Conservation (phyloP, 2,113 vertebrate species). For the Datnioides undecimradiatus region DNA sequence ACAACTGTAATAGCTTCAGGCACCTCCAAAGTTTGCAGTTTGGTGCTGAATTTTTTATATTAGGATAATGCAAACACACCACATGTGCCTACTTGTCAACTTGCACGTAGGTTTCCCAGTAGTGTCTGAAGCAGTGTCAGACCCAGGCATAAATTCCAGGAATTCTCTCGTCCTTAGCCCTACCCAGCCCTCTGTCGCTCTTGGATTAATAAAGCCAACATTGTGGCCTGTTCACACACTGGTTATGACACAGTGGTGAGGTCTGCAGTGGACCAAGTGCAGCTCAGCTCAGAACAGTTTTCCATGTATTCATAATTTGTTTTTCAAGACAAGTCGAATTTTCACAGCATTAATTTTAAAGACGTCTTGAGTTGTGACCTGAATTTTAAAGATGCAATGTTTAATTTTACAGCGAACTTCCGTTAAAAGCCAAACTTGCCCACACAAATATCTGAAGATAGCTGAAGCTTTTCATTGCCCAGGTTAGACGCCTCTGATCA, state of each 20-base stretch:
- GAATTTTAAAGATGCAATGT: too few relatives aligned
- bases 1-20: too few relatives aligned
- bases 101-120: not conserved
- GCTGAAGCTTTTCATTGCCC: not conserved
- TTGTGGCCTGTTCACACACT: slow-evolving; percentile 65
- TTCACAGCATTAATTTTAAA: not conserved
- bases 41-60: not conserved
- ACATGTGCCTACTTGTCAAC: not conserved
- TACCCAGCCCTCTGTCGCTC: slow-evolving; percentile 23
- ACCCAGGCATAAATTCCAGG: slow-evolving; percentile 64
- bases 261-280: not conserved
- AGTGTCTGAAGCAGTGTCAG: not conserved
- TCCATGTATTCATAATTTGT: not conserved
- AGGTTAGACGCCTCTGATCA: not conserved
- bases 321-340: not conserved
- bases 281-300: not conserved
- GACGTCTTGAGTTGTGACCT: not conserved
- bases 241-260: slow-evolving; percentile 30
- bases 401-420: not conserved
- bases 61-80: not conserved
- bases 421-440: not conserved
- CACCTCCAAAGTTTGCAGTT: too few relatives aligned
- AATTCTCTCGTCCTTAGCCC: slow-evolving; percentile 61
- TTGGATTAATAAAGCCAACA: slow-evolving; percentile 82
- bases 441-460: not conserved